Base-by-base conservation (phyloP, 2,797 vertebrate species). In the Gymnothorax reevesii region DNA sequence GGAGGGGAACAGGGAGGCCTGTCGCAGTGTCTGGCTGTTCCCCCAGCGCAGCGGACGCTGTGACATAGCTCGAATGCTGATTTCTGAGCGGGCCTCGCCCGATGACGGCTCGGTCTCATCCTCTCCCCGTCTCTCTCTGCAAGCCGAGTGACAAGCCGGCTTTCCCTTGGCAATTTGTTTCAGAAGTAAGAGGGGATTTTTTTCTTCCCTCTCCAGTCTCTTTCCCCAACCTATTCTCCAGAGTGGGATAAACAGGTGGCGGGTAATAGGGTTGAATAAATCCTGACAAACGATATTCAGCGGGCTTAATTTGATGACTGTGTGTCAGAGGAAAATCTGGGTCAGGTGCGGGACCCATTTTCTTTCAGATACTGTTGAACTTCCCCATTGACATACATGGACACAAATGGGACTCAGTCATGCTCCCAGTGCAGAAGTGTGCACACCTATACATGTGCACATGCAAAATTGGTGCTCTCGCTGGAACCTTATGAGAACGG, bases 51-150 rank as follows among this genome's bases (percentile, higher is more conserved):
- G 82, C 88, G 85, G 89, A 87, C 88, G 88, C 89, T 89, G 89
- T 91, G 92, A 90, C 91, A 93, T 89, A 87, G 91, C 90, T 88
- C 88, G 89, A 91, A 91, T 90, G 88, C 90, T 91, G 90, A 92
- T 91, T 90, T 91, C 89, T 90, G 66, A 88, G 73, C 55, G 84
- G 79, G 84, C 62, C 71, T 85, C 77, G 79, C 66, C 77, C 84
- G 79, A 84, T 88, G 84, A 88, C 60, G 87, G 87, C 66, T 85
- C 79, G 83, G 25, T 55, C 86, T 84, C 75, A 62, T 87, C 59
- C 75, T 25, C 13, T 27, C 57, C 42, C 62, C 88, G 87, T 91
- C 88, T 84, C 88, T 90, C 88, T 80, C 90, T 89, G 89, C 89
- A 88, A 84, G 88, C 88, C 89, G 89, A 91, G 89, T 91, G 91